Evolutionary conservation across 2,113 vertebrate genomes (phyloP).

Genomic region (Capricornis sumatraensis): DNA sequence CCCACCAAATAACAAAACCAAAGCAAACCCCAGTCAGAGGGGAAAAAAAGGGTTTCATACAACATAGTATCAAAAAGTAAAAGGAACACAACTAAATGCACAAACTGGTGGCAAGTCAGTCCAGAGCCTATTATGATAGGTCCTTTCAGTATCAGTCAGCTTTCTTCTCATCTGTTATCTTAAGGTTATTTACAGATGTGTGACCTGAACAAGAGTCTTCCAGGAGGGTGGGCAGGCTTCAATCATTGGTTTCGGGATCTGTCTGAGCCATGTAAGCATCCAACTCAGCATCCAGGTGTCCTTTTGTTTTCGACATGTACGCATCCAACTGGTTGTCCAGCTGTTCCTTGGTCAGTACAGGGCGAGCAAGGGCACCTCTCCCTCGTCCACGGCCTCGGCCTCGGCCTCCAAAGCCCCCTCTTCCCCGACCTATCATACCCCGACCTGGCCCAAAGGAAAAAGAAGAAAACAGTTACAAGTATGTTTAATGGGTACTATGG

Average conservation of each 20-base stretch:
- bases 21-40: slow-evolving; percentile 46
- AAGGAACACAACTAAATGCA: slow-evolving; percentile 75
- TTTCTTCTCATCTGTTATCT: slow-evolving; percentile 41
- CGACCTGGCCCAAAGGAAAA: slow-evolving; percentile 81
- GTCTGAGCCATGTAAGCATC: slow-evolving; percentile 99
- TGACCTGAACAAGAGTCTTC: slow-evolving; percentile 44
- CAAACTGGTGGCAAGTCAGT: slow-evolving; percentile 36
- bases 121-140: slow-evolving; percentile 18
- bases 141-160: slow-evolving; percentile 46
- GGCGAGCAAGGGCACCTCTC: slow-evolving; percentile 83
- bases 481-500: slow-evolving; percentile 19
- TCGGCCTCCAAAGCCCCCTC: slow-evolving; percentile 88
- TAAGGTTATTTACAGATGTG: slow-evolving; percentile 30
- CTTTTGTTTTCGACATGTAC: slow-evolving; percentile 99
- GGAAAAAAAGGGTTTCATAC: slow-evolving; percentile 56
- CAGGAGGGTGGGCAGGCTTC: slow-evolving; percentile 40
- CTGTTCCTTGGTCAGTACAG: slow-evolving; percentile 91
- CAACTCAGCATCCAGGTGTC: slow-evolving; percentile 95
- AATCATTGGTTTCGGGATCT: slow-evolving; percentile 92
- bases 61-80: slow-evolving; percentile 81
- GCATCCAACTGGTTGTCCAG: slow-evolving; percentile 97
- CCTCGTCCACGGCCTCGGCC: slow-evolving; percentile 90
- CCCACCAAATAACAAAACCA: not conserved
- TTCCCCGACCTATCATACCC: slow-evolving; percentile 86
- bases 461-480: slow-evolving; percentile 31